Conservation (phyloP, 2,113 vertebrate genomes). For the Paracanthobrama guichenoti region DNA sequence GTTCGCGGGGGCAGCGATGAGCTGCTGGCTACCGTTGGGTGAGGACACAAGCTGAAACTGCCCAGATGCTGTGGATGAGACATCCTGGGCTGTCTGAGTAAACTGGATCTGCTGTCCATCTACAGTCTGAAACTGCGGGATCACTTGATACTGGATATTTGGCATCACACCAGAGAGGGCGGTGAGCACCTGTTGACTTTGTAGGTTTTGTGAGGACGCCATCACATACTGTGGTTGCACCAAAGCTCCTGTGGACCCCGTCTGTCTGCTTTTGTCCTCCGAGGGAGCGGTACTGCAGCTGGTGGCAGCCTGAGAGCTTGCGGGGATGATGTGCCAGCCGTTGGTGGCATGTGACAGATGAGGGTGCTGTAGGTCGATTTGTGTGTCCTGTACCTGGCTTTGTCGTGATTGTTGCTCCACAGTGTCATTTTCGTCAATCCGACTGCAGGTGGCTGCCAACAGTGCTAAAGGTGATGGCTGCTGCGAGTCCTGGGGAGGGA, state of each 20-base stretch:
- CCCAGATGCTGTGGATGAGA: conserved; percentile 71
- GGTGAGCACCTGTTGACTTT: conserved; percentile 90
- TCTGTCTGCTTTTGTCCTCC: conserved; percentile 75
- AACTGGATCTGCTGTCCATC: conserved; percentile 94
- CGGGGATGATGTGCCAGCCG: conserved; percentile 91
- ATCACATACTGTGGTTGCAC: conserved; percentile 84
- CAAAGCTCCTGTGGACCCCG: conserved; percentile 50
- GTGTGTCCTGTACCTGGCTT: conserved; percentile 66
- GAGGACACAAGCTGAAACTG: conserved; percentile 90
- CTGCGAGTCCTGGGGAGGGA: conserved; percentile 84
- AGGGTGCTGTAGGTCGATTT: conserved; percentile 83
- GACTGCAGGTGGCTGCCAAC: conserved; percentile 95
- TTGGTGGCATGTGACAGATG: conserved; percentile 86
- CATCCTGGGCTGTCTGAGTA: conserved; percentile 84
- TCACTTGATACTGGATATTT: conserved; percentile 96
- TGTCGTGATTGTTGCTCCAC: conserved; percentile 66
- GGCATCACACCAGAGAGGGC: conserved; percentile 87
- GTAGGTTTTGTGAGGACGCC: conserved; percentile 79
- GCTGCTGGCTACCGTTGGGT: conserved; percentile 83
- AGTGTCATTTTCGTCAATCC: conserved; percentile 89
- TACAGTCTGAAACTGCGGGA: conserved; percentile 94
- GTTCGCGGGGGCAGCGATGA: conserved; percentile 81
- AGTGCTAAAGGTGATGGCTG: conserved; percentile 92
- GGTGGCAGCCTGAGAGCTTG: conserved; percentile 67
- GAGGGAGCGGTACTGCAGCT: conserved; percentile 70